These are phyloP conservation scores for Schlechtendalia chinensis DNA, from an alignment of 1,140 invertebrate genomes.

Conservation along the genomic window DNA sequence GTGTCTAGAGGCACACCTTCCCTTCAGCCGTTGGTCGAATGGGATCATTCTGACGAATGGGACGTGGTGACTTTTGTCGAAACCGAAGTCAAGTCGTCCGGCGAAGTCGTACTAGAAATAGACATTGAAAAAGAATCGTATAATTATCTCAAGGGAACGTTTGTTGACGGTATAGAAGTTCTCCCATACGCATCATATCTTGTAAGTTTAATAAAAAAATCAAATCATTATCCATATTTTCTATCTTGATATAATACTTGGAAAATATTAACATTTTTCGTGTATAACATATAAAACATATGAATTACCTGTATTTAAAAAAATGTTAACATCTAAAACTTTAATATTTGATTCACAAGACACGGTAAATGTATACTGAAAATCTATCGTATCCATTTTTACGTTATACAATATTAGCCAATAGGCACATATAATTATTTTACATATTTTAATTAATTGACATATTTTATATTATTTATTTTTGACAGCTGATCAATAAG, in stretches of 20 bases:
- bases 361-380: no score
- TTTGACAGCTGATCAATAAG: no score
- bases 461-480: no score
- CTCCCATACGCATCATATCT: slow-evolving; percentile 45
- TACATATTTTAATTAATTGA: no score
- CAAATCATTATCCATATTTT: neutral
- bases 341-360: no score
- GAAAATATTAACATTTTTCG: no score
- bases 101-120: slow-evolving; percentile 23
- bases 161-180: slow-evolving; percentile 19
- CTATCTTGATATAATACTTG: neutral
- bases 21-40: slow-evolving; percentile 67
- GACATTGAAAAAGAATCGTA: slow-evolving; percentile 17
- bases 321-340: no score
- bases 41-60: slow-evolving; percentile 66
- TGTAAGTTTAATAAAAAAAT: slow-evolving; percentile 24
- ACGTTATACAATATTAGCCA: no score
- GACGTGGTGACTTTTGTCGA: slow-evolving; percentile 27
- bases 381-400: no score
- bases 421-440: no score
- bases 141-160: slow-evolving; percentile 6
- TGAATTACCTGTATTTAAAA: no score
- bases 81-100: neutral
- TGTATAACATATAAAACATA: no score
- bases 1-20: slow-evolving; percentile 72